Percentiles rank a stretch among this genome's conserved stretches.
Conservation (phyloP, 2,888 invertebrate genomes). For the Morinoia aosen region DNA sequence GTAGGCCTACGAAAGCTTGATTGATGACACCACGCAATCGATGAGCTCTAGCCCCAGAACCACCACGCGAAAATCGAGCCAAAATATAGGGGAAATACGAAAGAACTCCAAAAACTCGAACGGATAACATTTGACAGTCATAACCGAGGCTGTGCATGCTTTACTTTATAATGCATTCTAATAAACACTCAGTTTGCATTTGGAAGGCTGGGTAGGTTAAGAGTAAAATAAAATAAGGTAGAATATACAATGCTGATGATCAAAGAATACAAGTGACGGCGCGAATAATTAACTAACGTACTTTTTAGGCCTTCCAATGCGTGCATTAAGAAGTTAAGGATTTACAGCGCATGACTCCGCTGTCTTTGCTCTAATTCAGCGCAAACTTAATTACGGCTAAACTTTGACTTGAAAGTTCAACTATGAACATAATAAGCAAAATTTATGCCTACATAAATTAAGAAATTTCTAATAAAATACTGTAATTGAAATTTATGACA, state of each 20-base stretch:
- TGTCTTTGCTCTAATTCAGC: too few relatives aligned
- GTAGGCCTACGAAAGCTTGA: constrained; percentile 2
- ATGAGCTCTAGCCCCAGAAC: neutral
- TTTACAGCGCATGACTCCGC: too few relatives aligned
- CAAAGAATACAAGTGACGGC: too few relatives aligned
- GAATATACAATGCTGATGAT: neutral
- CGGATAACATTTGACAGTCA: neutral
- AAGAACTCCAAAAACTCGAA: neutral
- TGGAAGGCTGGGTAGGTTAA: neutral
- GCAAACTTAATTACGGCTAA: too few relatives aligned
- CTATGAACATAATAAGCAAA: too few relatives aligned
- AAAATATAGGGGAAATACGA: neutral
- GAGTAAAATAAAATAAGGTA: neutral
- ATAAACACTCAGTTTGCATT: neutral
- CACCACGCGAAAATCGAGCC: neutral
- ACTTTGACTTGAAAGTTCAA: too few relatives aligned
- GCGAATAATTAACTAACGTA: too few relatives aligned
- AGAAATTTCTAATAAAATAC: too few relatives aligned
- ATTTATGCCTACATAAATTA: too few relatives aligned
- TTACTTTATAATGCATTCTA: neutral
- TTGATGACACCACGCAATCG: neutral
- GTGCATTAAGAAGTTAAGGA: too few relatives aligned
- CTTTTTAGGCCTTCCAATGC: too few relatives aligned
- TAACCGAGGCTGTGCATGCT: neutral
- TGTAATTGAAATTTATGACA: too few relatives aligned